A percentile compares a stretch with the other conserved stretches of the same genome.
Evolutionary conservation across 2,888 invertebrate species (phyloP).

Genomic region (Macaria liturata): DNA sequence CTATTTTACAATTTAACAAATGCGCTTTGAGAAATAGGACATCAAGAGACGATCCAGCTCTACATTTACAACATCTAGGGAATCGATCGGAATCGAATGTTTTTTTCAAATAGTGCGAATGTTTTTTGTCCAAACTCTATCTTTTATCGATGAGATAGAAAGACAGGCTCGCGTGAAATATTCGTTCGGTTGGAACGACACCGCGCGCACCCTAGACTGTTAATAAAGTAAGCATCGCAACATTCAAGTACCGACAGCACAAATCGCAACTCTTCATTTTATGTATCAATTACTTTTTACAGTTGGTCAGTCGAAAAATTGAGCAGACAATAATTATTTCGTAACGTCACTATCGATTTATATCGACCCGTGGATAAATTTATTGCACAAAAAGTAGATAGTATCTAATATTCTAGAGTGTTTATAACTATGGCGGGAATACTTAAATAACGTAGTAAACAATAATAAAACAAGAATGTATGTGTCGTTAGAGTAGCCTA

Average conservation of each 20-base stretch:
- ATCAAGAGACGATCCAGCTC: conserved; percentile 10
- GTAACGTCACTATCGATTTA: conserved; percentile 57
- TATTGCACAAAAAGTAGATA: conserved; percentile 77
- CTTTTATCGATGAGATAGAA: too few relatives aligned
- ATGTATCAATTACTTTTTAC: conserved; percentile 59
- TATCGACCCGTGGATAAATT: conserved; percentile 66
- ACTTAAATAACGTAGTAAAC: conserved; percentile 53
- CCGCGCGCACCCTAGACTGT: too few relatives aligned
- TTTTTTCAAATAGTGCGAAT: too few relatives aligned
- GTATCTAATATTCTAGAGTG: conserved; percentile 59
- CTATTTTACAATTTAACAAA: background rate
- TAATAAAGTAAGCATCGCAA: too few relatives aligned
- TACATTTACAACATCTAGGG: conserved; percentile 1
- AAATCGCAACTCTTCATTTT: conserved; percentile 26
- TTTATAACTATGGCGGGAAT: conserved; percentile 60
- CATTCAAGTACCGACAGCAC: conserved; percentile 22
- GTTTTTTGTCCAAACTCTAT: too few relatives aligned
- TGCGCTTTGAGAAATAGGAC: conserved; percentile 5
- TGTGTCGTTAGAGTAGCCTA: conserved; percentile 59
- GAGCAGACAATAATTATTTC: conserved; percentile 63
- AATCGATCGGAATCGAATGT: too few relatives aligned
- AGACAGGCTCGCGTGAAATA: too few relatives aligned
- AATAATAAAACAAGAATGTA: conserved; percentile 49
- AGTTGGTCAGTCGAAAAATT: conserved; percentile 82
- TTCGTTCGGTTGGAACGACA: too few relatives aligned